These are phyloP conservation scores for Garrulus glandarius DNA, from an alignment of 2,797 vertebrate genomes.

Conservation along the genomic window DNA sequence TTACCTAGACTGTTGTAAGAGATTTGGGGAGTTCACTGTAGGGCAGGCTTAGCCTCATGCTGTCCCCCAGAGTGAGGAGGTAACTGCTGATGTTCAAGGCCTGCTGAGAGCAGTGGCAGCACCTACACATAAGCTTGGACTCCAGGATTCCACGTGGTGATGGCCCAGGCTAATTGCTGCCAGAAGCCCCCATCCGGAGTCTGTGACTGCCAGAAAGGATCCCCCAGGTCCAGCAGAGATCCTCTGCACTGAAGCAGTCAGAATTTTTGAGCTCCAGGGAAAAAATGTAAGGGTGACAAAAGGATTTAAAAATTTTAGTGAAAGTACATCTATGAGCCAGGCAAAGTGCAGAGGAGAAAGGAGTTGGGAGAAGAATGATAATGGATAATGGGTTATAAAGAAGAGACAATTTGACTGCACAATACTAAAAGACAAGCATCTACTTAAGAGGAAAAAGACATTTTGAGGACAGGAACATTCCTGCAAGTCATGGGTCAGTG, in stretches of 20 bases:
- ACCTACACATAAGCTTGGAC: neutral
- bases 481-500: neutral
- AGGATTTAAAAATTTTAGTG: neutral
- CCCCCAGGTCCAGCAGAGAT: neutral
- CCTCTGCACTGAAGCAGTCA: neutral
- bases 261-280: neutral
- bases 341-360: neutral
- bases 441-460: neutral
- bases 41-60: neutral
- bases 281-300: neutral
- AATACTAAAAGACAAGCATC: neutral
- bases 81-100: neutral
- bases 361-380: neutral
- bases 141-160: neutral
- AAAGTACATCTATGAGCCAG: neutral
- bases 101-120: neutral
- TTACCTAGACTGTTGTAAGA: neutral
- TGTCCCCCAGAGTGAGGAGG: neutral
- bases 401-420: neutral
- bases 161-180: neutral
- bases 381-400: neutral
- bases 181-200: rapidly evolving
- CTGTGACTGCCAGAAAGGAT: neutral
- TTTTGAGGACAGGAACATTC: neutral
- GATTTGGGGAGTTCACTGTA: neutral